Base-by-base conservation (phyloP, 2,797 vertebrate species). In the Garrulus glandarius region DNA sequence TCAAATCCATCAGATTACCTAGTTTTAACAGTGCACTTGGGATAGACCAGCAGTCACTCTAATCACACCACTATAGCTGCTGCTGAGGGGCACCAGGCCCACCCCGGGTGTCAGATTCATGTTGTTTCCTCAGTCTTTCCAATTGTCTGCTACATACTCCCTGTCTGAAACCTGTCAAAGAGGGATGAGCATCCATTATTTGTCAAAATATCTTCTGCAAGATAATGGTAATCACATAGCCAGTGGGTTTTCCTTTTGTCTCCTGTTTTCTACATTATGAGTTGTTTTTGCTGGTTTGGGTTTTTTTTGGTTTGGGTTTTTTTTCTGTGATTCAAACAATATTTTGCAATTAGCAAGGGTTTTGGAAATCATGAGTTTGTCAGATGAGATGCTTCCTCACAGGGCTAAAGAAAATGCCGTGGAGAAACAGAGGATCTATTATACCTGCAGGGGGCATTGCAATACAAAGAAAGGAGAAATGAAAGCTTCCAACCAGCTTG, bases 361-460 rank as follows among this genome's bases (percentile, higher is more conserved):
- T 78, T 83, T 86, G 26, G 6, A 76, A 72, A 14, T 18, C 47
- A 8, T 22, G 11, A 13, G 4, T 76, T 71, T 77, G 30, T 76
- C 26, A 15, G 41, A 50, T 44, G 12, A 82, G 67, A 56, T 36
- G 3, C 44, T 68, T 46, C 34, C 43, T 83, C 23, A 43, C 57
- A 46, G 16, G 59, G 50, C 46, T 64, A 11, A 60, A 53, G 27
- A 60, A 75, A 74, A 65, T 34, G 15, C 11, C 53, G 0, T 36
- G 34, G 39, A 84, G 47, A 78, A 83, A 86, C 43, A 46, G 30
- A 60, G 34, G 27, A 46, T 39, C 37, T 47, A 63, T 52, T 47
- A 5, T 11, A 82, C 95, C 98, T 97, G 97, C 91, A 97, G 98
- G 75, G 96, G 98, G 97, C 96, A 92, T 79, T 97, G 93, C 86